phyloP scores from a whole-genome alignment of 2,797 vertebrate genomes.

The Megalops cyprinoides region DNA sequence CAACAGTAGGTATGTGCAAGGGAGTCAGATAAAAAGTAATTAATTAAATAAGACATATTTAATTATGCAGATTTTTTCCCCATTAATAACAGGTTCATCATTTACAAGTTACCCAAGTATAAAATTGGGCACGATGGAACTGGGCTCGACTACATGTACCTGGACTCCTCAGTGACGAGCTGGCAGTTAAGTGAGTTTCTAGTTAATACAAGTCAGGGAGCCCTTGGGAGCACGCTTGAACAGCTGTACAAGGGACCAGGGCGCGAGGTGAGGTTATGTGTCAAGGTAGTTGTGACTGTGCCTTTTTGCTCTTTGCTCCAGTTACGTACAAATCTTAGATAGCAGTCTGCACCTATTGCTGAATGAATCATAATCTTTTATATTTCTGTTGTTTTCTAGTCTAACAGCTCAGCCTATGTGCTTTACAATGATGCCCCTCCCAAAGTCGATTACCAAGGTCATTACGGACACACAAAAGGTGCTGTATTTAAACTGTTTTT shows the following conservation, averaged over 20 bases:
- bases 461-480: conserved; percentile 91
- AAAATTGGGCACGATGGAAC: conserved; percentile 63
- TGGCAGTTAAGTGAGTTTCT: conserved; percentile 80
- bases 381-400: conserved; percentile 62
- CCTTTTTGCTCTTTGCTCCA: neutral
- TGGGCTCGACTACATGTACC: conserved; percentile 87
- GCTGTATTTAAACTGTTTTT: conserved; percentile 32
- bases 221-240: conserved; percentile 77
- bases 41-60: neutral
- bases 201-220: conserved; percentile 78
- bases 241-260: conserved; percentile 77
- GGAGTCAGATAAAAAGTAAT: too few relatives aligned
- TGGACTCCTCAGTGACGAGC: conserved; percentile 74
- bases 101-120: conserved; percentile 87
- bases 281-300: neutral
- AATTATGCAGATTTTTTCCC: neutral
- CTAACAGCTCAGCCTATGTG: conserved; percentile 74
- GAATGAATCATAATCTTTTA: neutral
- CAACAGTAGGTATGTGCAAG: too few relatives aligned
- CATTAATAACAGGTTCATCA: conserved; percentile 77
- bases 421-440: conserved; percentile 89
- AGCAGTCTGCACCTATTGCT: neutral
- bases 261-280: conserved; percentile 72
- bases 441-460: conserved; percentile 58
- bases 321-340: neutral